These are phyloP conservation scores for Bombylius major DNA, from an alignment of 2,888 invertebrate species.

Conservation along the genomic window DNA sequence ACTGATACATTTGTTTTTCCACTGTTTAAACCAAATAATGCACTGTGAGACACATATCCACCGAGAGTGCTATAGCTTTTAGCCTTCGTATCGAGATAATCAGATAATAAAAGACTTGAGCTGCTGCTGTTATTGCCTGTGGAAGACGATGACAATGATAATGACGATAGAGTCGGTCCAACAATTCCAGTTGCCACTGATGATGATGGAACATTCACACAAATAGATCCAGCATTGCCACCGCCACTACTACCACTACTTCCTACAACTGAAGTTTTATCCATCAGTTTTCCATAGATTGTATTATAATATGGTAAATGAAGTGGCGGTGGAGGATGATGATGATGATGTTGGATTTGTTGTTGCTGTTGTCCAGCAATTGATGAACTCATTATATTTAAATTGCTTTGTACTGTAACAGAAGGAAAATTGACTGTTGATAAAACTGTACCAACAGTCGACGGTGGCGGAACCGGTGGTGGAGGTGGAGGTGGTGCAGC, in stretches of 20 bases:
- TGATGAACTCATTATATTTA: slow-evolving; percentile 4
- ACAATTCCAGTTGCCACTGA: slow-evolving; percentile 1
- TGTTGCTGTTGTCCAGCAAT: slow-evolving; percentile 2
- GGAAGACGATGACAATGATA: slow-evolving; percentile 7
- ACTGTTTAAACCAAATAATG: slow-evolving; percentile 15
- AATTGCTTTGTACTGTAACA: too few relatives aligned
- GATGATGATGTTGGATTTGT: neutral
- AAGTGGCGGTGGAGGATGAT: slow-evolving; percentile 9
- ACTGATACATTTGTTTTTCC: neutral
- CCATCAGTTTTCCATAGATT: slow-evolving; percentile 41
- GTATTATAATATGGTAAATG: slow-evolving; percentile 32
- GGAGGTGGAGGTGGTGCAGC: slow-evolving; percentile 19
- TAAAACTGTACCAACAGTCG: slow-evolving; percentile 21
- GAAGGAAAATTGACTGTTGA: neutral
- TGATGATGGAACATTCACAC: slow-evolving; percentile 9
- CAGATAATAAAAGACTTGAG: slow-evolving; percentile 23
- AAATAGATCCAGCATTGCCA: slow-evolving; percentile 30
- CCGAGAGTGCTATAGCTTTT: slow-evolving; percentile 22
- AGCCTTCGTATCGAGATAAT: slow-evolving; percentile 30
- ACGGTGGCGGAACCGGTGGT: slow-evolving; percentile 15
- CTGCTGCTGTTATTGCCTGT: neutral
- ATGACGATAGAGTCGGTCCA: neutral
- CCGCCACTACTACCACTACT: slow-evolving; percentile 5
- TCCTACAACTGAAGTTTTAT: slow-evolving; percentile 22
- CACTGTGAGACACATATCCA: slow-evolving; percentile 19